A percentile compares a stretch with the other conserved stretches of the same genome.
Evolutionary conservation across 2,113 vertebrate species (phyloP).

Genomic region (Cheilinus undulatus): DNA sequence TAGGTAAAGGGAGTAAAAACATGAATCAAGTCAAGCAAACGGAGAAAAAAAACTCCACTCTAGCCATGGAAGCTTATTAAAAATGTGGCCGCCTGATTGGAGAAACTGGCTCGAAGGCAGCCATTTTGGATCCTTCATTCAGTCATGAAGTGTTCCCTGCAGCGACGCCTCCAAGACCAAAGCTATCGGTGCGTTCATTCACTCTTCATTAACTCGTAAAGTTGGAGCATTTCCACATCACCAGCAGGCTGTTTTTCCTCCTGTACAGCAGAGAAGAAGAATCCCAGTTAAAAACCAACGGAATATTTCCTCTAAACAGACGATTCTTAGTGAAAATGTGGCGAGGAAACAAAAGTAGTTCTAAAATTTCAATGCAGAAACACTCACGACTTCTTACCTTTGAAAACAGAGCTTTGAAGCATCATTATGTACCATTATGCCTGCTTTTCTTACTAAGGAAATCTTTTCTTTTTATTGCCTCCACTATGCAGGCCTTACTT

Average conservation of each 20-base stretch:
- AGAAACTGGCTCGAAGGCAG: background rate
- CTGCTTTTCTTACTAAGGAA: too few species aligned
- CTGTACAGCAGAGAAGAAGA: background rate
- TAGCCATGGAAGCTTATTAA: background rate
- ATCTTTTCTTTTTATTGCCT: too few species aligned
- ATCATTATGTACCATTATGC: too few species aligned
- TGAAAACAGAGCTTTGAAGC: too few species aligned
- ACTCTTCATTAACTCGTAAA: constrained; percentile 11
- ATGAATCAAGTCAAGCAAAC: background rate
- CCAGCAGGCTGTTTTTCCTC: background rate
- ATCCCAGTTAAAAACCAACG: background rate
- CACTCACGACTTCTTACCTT: too few species aligned
- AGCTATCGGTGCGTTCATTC: constrained; percentile 31
- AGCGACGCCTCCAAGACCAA: background rate
- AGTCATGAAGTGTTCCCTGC: background rate
- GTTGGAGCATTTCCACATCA: constrained; percentile 1
- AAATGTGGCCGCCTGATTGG: background rate
- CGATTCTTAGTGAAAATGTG: too few species aligned
- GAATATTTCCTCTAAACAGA: too few species aligned
- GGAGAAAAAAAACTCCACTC: background rate
- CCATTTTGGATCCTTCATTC: background rate
- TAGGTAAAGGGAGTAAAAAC: background rate
- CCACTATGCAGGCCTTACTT: too few species aligned
- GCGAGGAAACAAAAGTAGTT: too few species aligned
- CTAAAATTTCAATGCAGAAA: too few species aligned